Base-by-base conservation (phyloP, 2,797 vertebrate species). In the Megaceryle alcyon region DNA sequence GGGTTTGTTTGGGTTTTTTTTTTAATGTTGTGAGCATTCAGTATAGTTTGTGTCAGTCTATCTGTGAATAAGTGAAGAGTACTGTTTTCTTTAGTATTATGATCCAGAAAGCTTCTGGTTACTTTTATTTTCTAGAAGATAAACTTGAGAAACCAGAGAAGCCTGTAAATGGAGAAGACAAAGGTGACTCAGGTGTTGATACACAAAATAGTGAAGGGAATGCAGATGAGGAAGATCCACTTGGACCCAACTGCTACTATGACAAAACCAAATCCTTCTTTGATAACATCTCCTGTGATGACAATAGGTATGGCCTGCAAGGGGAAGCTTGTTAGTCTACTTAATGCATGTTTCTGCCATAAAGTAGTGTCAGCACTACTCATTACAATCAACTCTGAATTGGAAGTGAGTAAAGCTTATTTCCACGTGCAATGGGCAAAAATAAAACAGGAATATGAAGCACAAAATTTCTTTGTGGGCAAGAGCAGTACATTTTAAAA, bases 231-330 rank as follows among this genome's bases (percentile, higher is more conserved):
- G 99, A 99, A 61, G 97, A 99, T 70, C 97, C 98, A 3, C 98
- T 98, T 66, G 98, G 98, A 49, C 98, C 98, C 90, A 97, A 99
- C 44, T 99, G 98, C 95, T 99, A 99, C 96, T 99, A 99, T 37
- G 99, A 99, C 98, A 99, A 99, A 98, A 98, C 99, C 95, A 99
- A 99, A 97, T 99, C 99, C 73, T 99, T 99, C 98, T 99, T 99
- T 63, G 99, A 99, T 96, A 99, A 99, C 97, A 99, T 99, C 97
- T 99, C 99, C 79, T 99, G 99, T 97, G 99, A 99, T 83, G 99
- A 99, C 92, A 96, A 98, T 68, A 99, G 99, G 99, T 99, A 99
- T 15, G 46, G 25, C 39, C 53, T 78, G 31, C 57, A 43, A 44
- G 33, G 19, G 69, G 56, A 70, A 68, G 44, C 53, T 43, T 56